Conservation (phyloP, 2,797 vertebrate genomes). For the Picus viridis region DNA sequence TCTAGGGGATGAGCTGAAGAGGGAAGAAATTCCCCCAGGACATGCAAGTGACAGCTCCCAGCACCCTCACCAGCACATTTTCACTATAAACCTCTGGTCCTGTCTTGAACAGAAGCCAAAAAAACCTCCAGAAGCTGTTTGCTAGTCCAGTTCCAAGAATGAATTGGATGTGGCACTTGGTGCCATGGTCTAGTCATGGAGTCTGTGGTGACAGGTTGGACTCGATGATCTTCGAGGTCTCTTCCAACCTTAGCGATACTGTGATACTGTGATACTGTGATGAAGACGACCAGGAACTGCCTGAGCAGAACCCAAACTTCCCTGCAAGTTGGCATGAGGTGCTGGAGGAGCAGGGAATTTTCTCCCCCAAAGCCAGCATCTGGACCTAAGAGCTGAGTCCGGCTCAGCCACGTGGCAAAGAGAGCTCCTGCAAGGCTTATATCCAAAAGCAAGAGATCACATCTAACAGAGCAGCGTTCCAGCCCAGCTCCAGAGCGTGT, state of each 20-base stretch:
- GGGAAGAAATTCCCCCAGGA: not conserved
- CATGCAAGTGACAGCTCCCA: fast-evolving
- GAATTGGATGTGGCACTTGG: too few species aligned
- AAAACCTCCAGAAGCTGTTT: not conserved
- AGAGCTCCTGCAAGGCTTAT: not conserved
- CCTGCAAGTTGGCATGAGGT: not conserved
- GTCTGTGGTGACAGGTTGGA: too few species aligned
- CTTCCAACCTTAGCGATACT: too few species aligned
- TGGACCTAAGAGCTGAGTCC: not conserved
- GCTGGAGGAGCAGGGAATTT: not conserved
- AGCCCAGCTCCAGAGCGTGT: not conserved
- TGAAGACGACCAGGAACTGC: not conserved
- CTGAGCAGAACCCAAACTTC: not conserved
- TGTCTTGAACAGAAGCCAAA: not conserved
- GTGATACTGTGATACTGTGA: too few species aligned
- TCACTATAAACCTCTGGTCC: not conserved
- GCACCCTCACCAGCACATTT: not conserved
- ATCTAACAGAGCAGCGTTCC: not conserved
- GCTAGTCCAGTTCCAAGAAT: not conserved
- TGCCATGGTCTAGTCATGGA: too few species aligned
- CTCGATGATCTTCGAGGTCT: too few species aligned
- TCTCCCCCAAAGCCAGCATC: not conserved
- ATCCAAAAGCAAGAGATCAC: fast-evolving
- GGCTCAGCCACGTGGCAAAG: not conserved
- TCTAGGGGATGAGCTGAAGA: not conserved